A percentile compares a stretch with the other conserved stretches of the same genome.
Evolutionary conservation across 2,113 vertebrate species (phyloP).

Genomic region (Hemiprocne comata): DNA sequence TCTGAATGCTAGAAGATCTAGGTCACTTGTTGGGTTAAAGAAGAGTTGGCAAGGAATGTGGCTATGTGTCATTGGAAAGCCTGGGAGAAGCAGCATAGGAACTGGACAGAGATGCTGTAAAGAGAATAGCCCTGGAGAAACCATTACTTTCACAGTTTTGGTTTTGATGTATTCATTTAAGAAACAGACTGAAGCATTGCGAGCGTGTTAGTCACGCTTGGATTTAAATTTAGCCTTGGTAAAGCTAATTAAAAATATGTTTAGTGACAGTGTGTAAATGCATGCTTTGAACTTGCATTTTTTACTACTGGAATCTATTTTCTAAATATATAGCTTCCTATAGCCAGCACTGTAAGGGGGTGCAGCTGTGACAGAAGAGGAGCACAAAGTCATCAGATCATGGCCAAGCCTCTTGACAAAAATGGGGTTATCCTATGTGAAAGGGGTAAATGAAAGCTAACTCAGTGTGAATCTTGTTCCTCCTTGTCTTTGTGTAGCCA

Average conservation of each 20-base stretch:
- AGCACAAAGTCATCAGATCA: background rate
- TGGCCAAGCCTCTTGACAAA: background rate
- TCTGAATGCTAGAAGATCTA: background rate
- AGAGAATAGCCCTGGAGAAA: constrained; percentile 56
- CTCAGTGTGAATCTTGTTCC: background rate
- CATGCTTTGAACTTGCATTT: constrained; percentile 17
- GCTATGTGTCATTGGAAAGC: constrained; percentile 32
- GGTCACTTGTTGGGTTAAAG: constrained; percentile 42
- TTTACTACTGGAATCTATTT: background rate
- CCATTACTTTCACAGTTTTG: constrained; percentile 41
- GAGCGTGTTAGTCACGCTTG: background rate
- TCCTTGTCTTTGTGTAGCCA: background rate
- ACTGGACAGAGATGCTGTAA: constrained; percentile 11
- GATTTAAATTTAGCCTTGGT: constrained; percentile 67
- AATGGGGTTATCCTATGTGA: background rate
- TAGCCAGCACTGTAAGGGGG: background rate
- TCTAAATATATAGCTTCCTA: constrained; percentile 1
- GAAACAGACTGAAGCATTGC: constrained; percentile 33
- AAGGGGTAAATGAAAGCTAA: background rate
- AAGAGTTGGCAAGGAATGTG: background rate
- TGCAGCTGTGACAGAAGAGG: background rate
- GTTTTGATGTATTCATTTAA: constrained; percentile 64
- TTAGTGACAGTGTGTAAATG: constrained; percentile 23
- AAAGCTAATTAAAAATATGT: constrained; percentile 62
- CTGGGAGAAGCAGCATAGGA: background rate